Evolutionary conservation across 2,113 vertebrate genomes (phyloP), one percentile per base, ranked within the genome.

Genomic region (Corythornis vintsioides): DNA sequence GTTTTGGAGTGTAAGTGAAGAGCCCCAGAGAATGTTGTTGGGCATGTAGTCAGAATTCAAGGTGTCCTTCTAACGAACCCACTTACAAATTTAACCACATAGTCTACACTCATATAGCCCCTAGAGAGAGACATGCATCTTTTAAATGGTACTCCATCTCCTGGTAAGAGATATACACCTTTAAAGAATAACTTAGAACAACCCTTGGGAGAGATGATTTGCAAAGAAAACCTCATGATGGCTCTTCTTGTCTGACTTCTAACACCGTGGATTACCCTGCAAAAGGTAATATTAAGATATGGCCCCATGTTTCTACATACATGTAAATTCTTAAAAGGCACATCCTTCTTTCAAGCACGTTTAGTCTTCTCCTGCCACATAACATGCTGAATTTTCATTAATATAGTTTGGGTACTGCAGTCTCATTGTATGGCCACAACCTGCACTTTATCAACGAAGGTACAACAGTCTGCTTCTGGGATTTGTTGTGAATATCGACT

Each of bases 1-100:
- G 29, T 3, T 43, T 7, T 0, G 0, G 17, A 43, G 9, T 66
- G 12, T 45, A 48, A 80, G 17, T 38, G 10, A 78, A 74, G 14
- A 64, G 11, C 5, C 29, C 15, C 17, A 56, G 73, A 56, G 31
- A 70, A 86, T 15, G 6, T 31, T 83, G 47, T 42, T 19, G 29
- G 60, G 13, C 15, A 38, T 1, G 3, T 33, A 74, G 9, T 56
- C 43, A 40, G 43, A 83, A 91, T n/a, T n/a, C 65, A 64, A 85
- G 48, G 2, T 1, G 3, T 14, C 15, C 35, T 76, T 66, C 66
- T 86, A 61, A 91, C 6, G 45, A 78, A 26, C 4, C 33, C 22
- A 15, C 71, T 81, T 59, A 57, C 22, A 84, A 82, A 83, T 83
- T 31, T 57, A 76, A 38, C 31, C 17, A 26, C 8, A 17, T 11